Percentiles rank a stretch among this genome's conserved stretches.
phyloP scores from a whole-genome alignment of 2,888 invertebrate genomes.

The Sussaba pulchella region DNA sequence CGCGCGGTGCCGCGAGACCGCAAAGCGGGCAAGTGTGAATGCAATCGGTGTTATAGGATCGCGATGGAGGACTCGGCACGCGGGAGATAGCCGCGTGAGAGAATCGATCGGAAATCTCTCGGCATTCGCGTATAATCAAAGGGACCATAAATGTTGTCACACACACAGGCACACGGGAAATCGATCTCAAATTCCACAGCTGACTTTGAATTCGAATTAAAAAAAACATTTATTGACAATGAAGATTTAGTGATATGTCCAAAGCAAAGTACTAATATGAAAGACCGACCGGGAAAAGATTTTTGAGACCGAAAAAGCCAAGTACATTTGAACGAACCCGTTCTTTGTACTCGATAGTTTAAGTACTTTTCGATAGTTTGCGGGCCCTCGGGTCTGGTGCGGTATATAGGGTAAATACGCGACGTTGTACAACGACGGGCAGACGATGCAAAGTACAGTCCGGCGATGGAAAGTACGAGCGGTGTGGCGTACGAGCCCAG shows the following conservation, averaged over 20 bases:
- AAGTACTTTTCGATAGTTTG: too few relatives aligned
- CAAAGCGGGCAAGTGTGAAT: constrained; percentile 61
- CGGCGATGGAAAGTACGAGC: constrained; percentile 14
- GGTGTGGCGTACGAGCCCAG: constrained; percentile 46
- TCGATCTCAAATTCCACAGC: constrained; percentile 1
- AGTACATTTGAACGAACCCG: too few relatives aligned
- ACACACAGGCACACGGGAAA: neutral
- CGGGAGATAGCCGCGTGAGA: constrained; percentile 50
- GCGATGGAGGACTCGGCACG: constrained; percentile 44
- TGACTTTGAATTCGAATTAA: neutral
- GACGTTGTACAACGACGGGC: too few relatives aligned
- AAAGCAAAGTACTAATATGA: too few relatives aligned
- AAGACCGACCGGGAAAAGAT: too few relatives aligned
- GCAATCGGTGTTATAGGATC: constrained; percentile 62
- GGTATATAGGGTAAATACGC: too few relatives aligned
- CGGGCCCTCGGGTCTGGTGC: too few relatives aligned
- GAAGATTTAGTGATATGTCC: too few relatives aligned
- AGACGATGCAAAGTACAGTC: too few relatives aligned
- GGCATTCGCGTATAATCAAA: neutral
- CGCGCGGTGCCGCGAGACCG: constrained; percentile 20
- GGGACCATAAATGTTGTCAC: constrained; percentile 1
- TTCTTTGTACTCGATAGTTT: too few relatives aligned
- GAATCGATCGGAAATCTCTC: constrained; percentile 45
- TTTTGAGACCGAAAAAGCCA: too few relatives aligned
- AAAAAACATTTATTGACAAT: neutral